Base-by-base conservation (phyloP, 2,888 invertebrate species). In the Stenolophus ochropezus region DNA sequence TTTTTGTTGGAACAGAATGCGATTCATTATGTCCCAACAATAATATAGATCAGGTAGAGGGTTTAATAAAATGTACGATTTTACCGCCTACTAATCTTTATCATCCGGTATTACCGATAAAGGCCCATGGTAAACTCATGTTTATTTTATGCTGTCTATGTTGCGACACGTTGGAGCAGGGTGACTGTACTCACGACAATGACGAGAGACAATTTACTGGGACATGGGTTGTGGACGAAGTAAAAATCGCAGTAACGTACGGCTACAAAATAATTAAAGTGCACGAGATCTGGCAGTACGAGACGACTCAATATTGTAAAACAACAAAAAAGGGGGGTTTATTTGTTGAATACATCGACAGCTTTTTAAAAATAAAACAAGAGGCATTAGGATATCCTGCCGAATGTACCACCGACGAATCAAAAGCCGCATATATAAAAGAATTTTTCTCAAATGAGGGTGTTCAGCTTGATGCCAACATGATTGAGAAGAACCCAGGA, bases 211-310 rank as follows among this genome's bases (percentile, higher is more conserved):
- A n/a, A n/a, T 56, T 81, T 42, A 74, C 42, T 0, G 81, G 81
- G 5, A 87, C 87, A 1, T 89, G 86, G 87, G 86, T 88, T 14
- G 84, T 85, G 0, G 86, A 86, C 14, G 88, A 89, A 83, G 58
- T 89, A 0, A 25, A 84, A 42, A 27, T 27, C 4, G 27, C 27
- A 4, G 23, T 27, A 27, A 27, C 86, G 85, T 82, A 88, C 88
- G 4, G 23, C 87, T 89, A 89, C 75, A 79, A 82, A 61, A 83
- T 88, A n/a, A 1, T 86, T 0, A 83, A 87, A 56, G 84, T 87
- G 3, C 83, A 84, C 47, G 87, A 88, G 82, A 86, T 88, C 6
- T 88, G 87, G 85, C 56, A 56, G 18, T 56, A 56, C 18, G 18
- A 18, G 20, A 49, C 82, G 69, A 82, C 84, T 2, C 69, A 82